A percentile compares a stretch with the other conserved stretches of the same genome.
Evolutionary conservation across 2,113 vertebrate species (phyloP).

Genomic region (Istiophorus platypterus): DNA sequence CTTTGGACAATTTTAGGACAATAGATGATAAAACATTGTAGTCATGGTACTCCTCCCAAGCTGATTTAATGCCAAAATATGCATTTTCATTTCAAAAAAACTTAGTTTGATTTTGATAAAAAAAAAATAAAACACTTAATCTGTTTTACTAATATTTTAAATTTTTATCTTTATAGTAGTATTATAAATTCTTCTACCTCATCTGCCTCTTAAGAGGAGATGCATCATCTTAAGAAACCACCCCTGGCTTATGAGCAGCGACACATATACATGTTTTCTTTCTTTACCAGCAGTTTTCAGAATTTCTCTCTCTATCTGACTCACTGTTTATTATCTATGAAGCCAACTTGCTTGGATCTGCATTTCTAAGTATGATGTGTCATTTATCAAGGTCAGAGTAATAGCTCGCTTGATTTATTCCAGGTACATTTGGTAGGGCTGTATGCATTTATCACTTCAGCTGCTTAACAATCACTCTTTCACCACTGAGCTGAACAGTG

Average conservation of each 20-base stretch:
- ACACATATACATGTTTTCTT: conserved; percentile 2
- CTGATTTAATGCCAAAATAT: too few species aligned
- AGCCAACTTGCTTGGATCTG: conserved; percentile 46
- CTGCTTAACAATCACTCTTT: conserved; percentile 39
- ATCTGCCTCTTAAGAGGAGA: background rate
- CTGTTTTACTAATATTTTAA: too few species aligned
- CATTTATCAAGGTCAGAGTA: conserved; percentile 58
- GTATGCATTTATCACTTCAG: conserved; percentile 62
- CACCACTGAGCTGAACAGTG: conserved; percentile 16
- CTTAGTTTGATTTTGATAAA: too few species aligned
- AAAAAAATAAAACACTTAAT: too few species aligned
- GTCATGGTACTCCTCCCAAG: too few species aligned
- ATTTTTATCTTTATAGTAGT: too few species aligned
- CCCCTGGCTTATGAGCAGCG: conserved; percentile 25
- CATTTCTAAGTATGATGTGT: conserved; percentile 54
- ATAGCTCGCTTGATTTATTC: conserved; percentile 66
- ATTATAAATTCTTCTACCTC: background rate
- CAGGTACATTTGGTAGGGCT: conserved; percentile 54
- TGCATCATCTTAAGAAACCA: background rate
- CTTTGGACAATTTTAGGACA: too few species aligned
- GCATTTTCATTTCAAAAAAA: too few species aligned
- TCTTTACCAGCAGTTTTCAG: background rate
- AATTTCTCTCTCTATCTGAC: conserved; percentile 1
- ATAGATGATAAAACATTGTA: too few species aligned
- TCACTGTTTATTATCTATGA: conserved; percentile 7